Conservation (phyloP, 2,797 vertebrate genomes). For the Rhinoraja longicauda region DNA sequence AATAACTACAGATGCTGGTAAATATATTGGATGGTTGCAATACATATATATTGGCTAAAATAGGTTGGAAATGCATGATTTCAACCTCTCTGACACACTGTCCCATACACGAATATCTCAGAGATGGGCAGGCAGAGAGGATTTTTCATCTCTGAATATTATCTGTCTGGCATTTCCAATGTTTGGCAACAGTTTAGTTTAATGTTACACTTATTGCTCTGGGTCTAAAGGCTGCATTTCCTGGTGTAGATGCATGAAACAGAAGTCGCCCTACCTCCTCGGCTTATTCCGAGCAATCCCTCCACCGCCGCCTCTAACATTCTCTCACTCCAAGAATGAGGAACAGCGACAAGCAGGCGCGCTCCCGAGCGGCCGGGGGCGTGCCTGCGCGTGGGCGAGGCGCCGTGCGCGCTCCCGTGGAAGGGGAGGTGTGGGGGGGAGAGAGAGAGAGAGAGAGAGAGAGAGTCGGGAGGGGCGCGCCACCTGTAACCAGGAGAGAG, state of each 20-base stretch:
- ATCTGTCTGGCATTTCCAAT: neutral
- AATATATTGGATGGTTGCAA: no score
- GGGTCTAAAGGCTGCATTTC: neutral
- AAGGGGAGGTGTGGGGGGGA: neutral
- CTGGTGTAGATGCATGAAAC: neutral
- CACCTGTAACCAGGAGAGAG: neutral
- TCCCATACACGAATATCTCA: neutral
- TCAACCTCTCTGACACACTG: neutral
- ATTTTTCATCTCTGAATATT: neutral
- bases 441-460: neutral
- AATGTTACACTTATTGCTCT: no score
- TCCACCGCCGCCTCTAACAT: slow-evolving; percentile 30
- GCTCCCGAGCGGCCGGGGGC: neutral
- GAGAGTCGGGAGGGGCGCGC: neutral
- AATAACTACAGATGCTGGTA: no score
- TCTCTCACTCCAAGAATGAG: slow-evolving; percentile 13
- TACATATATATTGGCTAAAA: neutral
- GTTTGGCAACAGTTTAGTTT: neutral
- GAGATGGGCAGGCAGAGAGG: neutral
- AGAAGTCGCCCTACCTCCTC: slow-evolving; percentile 21
- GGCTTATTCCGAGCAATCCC: neutral
- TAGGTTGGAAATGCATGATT: neutral
- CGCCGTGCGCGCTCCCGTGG: neutral
- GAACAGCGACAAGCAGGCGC: neutral
- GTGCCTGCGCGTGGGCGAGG: neutral